These are phyloP conservation scores for Protophormia terraenovae DNA, from an alignment of 2,888 invertebrate species.

Conservation along the genomic window DNA sequence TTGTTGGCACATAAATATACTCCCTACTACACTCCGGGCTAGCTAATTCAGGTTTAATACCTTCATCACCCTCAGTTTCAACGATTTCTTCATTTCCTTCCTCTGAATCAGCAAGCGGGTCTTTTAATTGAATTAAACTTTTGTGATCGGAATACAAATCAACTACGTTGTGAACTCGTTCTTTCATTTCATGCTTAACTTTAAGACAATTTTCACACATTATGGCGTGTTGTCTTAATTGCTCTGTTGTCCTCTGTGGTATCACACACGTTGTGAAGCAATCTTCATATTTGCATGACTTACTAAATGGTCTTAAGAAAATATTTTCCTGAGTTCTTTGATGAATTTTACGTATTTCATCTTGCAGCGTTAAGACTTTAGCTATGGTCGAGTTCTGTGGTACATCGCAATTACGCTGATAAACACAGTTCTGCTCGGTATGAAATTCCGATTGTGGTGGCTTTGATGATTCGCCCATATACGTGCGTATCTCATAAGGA, in stretches of 20 bases:
- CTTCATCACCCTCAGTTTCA: conserved; percentile 53
- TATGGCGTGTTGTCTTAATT: conserved; percentile 72
- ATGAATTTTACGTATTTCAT: conserved; percentile 75
- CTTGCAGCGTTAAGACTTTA: conserved; percentile 76
- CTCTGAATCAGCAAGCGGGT: conserved; percentile 71
- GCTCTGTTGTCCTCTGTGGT: conserved; percentile 72
- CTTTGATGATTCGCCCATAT: conserved; percentile 71
- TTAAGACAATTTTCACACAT: conserved; percentile 73
- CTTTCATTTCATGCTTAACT: conserved; percentile 66
- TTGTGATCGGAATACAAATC: conserved; percentile 54
- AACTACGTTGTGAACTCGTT: conserved; percentile 72
- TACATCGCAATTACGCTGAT: conserved; percentile 71
- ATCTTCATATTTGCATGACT: conserved; percentile 72
- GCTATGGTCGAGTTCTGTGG: conserved; percentile 72
- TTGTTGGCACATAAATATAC: conserved; percentile 74
- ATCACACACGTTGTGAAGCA: conserved; percentile 73
- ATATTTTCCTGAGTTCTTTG: conserved; percentile 74
- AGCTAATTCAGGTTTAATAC: conserved; percentile 72
- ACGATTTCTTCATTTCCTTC: conserved; percentile 69
- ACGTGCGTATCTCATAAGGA: conserved; percentile 78
- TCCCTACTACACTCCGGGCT: conserved; percentile 74
- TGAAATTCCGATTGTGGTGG: conserved; percentile 71
- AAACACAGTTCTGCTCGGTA: conserved; percentile 69
- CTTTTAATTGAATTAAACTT: conserved; percentile 72
- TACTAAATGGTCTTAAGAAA: conserved; percentile 70